A percentile compares a stretch with the other conserved stretches of the same genome.
Evolutionary conservation across 2,113 vertebrate species (phyloP).

Genomic region (Macroglossus sobrinus): DNA sequence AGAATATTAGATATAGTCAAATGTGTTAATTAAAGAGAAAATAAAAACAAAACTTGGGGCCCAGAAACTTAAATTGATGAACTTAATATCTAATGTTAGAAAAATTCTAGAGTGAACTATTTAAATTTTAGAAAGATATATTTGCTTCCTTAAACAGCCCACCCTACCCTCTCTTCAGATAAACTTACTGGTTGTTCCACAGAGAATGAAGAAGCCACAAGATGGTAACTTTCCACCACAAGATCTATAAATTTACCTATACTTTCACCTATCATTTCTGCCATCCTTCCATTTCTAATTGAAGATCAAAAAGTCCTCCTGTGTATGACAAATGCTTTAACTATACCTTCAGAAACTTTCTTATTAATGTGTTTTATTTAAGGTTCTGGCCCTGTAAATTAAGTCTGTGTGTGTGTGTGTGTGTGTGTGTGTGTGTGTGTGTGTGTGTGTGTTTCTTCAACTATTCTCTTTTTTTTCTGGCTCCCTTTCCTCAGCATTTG

Average conservation of each 20-base stretch:
- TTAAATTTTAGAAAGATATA: not conserved
- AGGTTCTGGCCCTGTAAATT: not conserved
- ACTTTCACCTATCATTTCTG: not conserved
- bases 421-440: too few species aligned
- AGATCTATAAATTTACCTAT: not conserved
- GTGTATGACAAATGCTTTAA: not conserved
- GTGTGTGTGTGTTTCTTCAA: not conserved
- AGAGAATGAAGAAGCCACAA: not conserved
- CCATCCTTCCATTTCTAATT: not conserved
- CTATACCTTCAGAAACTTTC: not conserved
- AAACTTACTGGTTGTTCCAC: not conserved
- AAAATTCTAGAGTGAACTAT: not conserved
- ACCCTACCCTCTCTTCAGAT: not conserved
- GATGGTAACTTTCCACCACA: not conserved
- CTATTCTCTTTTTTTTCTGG: not conserved
- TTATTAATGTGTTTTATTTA: not conserved
- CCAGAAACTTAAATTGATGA: not conserved
- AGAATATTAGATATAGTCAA: not conserved
- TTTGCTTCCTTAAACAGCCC: not conserved
- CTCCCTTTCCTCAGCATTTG: not conserved
- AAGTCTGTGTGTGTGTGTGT: not conserved
- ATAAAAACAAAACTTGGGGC: not conserved
- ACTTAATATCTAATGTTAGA: not conserved
- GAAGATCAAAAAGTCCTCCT: not conserved
- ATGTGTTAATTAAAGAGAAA: not conserved